Percentiles rank a stretch among this genome's conserved stretches.
Conservation (phyloP, 2,888 invertebrate genomes). For the Tinea pellionella region DNA sequence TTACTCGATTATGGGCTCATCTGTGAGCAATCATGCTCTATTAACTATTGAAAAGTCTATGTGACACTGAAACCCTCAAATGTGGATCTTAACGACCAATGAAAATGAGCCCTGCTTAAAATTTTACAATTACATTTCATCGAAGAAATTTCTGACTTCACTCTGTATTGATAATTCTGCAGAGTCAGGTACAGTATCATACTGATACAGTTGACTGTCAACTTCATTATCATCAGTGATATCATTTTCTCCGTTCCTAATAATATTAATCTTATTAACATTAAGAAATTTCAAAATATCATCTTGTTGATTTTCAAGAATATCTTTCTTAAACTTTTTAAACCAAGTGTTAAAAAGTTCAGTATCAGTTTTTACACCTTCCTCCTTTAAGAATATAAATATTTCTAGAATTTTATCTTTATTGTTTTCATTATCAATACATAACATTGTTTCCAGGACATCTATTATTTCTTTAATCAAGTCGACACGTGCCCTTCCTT, state of each 20-base stretch:
- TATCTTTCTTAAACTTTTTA: conserved; percentile 36
- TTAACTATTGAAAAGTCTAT: no score
- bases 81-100: no score
- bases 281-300: conserved; percentile 33
- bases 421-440: conserved; percentile 43
- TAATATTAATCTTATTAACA: conserved; percentile 40
- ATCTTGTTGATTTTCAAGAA: conserved; percentile 34
- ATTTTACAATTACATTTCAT: conserved; percentile 37
- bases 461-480: conserved; percentile 40
- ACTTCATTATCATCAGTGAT: conserved; percentile 38
- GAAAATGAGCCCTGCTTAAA: no score
- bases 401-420: conserved; percentile 38
- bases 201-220: conserved; percentile 53
- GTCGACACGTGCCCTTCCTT: conserved; percentile 38
- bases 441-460: conserved; percentile 49
- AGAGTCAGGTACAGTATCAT: conserved; percentile 47
- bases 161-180: conserved; percentile 41
- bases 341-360: conserved; percentile 51
- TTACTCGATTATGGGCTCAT: neutral
- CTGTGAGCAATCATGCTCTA: no score
- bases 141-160: conserved; percentile 55
- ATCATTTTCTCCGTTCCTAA: conserved; percentile 45
- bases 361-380: conserved; percentile 44
- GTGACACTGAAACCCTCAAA: no score
- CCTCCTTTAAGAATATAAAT: conserved; percentile 41